phyloP scores from a whole-genome alignment of 1,140 invertebrate genomes.

The Macrotrachela quadricornifera region DNA sequence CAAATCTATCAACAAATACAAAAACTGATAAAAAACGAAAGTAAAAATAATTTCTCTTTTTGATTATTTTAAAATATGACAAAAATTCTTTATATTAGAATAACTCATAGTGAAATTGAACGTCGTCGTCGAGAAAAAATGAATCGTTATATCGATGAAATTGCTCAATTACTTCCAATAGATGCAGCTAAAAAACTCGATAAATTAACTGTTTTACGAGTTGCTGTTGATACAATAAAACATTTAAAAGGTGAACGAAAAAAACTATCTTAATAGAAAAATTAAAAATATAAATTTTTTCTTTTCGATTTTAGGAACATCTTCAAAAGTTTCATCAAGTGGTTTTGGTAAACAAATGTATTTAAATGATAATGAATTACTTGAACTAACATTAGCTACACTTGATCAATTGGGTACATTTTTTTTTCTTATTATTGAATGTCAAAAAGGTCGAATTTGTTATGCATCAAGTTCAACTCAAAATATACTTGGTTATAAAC shows the following conservation, averaged over 20 bases:
- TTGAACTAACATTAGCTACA: slow-evolving; percentile 16
- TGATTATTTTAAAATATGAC: not conserved
- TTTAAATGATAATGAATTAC: slow-evolving; percentile 33
- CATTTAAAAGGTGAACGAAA: slow-evolving; percentile 16
- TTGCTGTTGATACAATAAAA: slow-evolving; percentile 78
- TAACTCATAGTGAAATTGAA: slow-evolving; percentile 82
- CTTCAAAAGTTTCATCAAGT: too few relatives aligned
- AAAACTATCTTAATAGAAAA: not conserved
- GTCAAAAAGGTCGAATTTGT: slow-evolving; percentile 77
- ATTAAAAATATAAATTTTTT: too few relatives aligned
- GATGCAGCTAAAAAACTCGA: slow-evolving; percentile 72
- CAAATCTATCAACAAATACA: too few relatives aligned
- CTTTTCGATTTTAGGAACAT: too few relatives aligned
- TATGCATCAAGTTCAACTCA: slow-evolving; percentile 28
- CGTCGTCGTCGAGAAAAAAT: slow-evolving; percentile 78
- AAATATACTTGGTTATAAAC: not conserved
- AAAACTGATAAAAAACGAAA: not conserved
- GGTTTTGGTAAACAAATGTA: too few relatives aligned
- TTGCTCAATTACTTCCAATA: slow-evolving; percentile 73
- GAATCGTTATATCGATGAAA: slow-evolving; percentile 77
- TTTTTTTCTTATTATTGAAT: slow-evolving; percentile 34
- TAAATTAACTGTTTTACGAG: slow-evolving; percentile 70
- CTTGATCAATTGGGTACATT: not conserved
- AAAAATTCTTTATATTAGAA: not conserved
- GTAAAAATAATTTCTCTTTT: not conserved